phyloP scores from a whole-genome alignment of 2,113 vertebrate species.

The Steatornis caripensis region DNA sequence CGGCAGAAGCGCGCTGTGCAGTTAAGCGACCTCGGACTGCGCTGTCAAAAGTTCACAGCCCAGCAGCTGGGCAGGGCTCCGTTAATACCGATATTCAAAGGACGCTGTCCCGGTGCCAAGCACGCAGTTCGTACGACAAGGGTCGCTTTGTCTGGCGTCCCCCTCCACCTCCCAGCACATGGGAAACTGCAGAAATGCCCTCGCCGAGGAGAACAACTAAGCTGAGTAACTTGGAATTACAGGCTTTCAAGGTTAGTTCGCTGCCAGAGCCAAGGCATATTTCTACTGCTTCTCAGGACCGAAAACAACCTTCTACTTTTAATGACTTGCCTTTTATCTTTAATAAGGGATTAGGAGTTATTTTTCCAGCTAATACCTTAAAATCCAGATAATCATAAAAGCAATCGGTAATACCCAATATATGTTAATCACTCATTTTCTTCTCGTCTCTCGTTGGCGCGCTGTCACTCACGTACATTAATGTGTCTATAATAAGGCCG shows the following conservation, averaged over 20 bases:
- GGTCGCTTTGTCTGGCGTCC: conserved; percentile 66
- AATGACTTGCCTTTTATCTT: conserved; percentile 69
- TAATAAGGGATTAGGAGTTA: conserved; percentile 67
- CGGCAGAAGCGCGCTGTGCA: background rate
- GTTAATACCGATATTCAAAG: conserved; percentile 5
- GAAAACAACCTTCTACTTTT: conserved; percentile 68
- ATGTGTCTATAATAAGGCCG: conserved; percentile 41
- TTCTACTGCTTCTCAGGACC: conserved; percentile 60
- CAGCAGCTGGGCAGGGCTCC: background rate
- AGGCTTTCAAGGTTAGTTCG: conserved; percentile 41
- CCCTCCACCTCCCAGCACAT: conserved; percentile 60
- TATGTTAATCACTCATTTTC: conserved; percentile 66
- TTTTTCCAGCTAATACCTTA: conserved; percentile 69
- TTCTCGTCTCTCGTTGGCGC: conserved; percentile 24
- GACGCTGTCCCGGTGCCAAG: conserved; percentile 53
- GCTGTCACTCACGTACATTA: conserved; percentile 45
- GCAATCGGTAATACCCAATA: conserved; percentile 55
- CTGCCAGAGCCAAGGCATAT: conserved; percentile 56
- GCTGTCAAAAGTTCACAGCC: background rate
- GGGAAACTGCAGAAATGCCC: conserved; percentile 69
- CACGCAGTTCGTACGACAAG: conserved; percentile 49
- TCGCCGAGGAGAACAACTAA: conserved; percentile 40
- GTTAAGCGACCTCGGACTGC: background rate
- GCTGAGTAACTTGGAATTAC: conserved; percentile 55
- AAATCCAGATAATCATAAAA: conserved; percentile 73